Evolutionary conservation across 1,140 invertebrate species (phyloP), one percentile per base, ranked within the genome.

Genomic region (Helicoverpa armigera): DNA sequence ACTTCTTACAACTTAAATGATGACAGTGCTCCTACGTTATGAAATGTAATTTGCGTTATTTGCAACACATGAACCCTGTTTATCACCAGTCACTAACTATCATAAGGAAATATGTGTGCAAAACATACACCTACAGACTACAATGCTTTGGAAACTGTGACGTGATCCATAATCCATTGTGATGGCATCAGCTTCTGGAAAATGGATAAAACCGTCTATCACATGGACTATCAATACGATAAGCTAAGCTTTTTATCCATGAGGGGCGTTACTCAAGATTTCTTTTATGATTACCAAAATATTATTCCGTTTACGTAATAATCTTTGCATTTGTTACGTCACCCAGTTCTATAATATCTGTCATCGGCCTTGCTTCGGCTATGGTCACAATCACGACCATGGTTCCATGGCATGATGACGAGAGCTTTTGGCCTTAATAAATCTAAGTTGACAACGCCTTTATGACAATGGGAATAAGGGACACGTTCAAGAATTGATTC

Each of bases 341-440:
- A 77, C 50, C 61, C 43, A 50, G 16, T 18, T 67, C 63, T 35
- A 51, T 53, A 70, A 51, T 70, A 67, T 77, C 43, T 77, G 75
- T 77, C 75, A 67, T 63, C 61, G 51, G 50, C 75, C 75, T 77
- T 77, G 75, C 61, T 67, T 54, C 61, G 48, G 35, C 75, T 77
- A 77, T 77, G 75, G 75, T 77, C 75, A 65, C 75, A 77, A 65
- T 77, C 75, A 67, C 75, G 61, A 77, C 75, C 75, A 77, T 77
- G 60, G 75, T n/a, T 77, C 61, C 61, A 67, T 54, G 61, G 61
- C 50, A 77, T 16, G 75, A 77, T 77, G 75, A 77, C 75, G 75
- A 67, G 74, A 77, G 75, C 75, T 77, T 76, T 77, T 77, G 29
- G 48, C 75, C 75, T 77, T 67, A 77, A 77, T 67, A 51, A 67